Base-by-base conservation (phyloP, 2,888 invertebrate species). In the Alentia gelatinosa region DNA sequence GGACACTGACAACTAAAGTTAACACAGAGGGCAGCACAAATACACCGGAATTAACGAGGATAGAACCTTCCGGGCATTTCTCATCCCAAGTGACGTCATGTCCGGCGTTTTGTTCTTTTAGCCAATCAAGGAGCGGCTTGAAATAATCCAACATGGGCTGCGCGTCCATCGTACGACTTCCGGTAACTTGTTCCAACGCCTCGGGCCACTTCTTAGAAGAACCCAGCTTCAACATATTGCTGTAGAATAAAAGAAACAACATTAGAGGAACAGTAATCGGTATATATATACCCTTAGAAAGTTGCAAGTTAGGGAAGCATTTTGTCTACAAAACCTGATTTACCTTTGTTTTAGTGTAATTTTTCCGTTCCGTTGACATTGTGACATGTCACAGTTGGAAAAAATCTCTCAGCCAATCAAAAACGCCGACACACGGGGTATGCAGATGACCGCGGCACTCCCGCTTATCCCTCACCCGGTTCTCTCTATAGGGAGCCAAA, bases 91-190 rank as follows among this genome's bases (percentile, higher is more conserved):
- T 86, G 12, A 93, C 86, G 4, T 40, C 33, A 30, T 93, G 63
- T 19, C 92, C 92, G 63, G 91, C 35, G 90, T 93, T 93, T 86
- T 93, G 89, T 68, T 97, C 97, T 90, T 97, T 97, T 0, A 98
- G 97, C 98, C 98, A 98, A 0, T 97, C 96, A 92, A 97, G 97
- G 26, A 98, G 96, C 0, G 98, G 98, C 92, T 97, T 97, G 96
- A 98, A 98, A 95, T 98, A 98, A 95, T 97, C 97, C 42, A 98
- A 96, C 93, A 98, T 97, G 0, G 98, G 97, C 93, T 97, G 97
- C 0, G 98, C 97, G 63, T 98, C 98, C 94, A 98, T 97, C 93
- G 97, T 97, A 37, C 93, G 90, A 39, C 93, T 94, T 0, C 98
- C 98, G 0, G 98, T 98, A 0, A 98, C 97, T 94, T 97, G 97